Evolutionary conservation across 2,888 invertebrate genomes (phyloP).

Genomic region (Fabriciana adippe): DNA sequence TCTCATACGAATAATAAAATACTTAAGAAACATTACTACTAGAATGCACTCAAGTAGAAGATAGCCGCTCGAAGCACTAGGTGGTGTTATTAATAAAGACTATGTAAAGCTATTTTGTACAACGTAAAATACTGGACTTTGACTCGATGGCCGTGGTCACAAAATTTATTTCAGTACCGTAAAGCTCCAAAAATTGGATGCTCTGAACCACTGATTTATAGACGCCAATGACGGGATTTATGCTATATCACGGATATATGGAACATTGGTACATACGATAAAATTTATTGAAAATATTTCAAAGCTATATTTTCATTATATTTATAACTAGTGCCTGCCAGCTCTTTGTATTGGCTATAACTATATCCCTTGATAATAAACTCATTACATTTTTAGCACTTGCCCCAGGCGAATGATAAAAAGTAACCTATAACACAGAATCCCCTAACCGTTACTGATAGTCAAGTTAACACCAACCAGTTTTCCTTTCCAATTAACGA

Average conservation of each 20-base stretch:
- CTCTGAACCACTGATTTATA: constrained; percentile 41
- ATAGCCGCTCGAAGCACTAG: constrained; percentile 1
- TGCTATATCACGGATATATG: constrained; percentile 29
- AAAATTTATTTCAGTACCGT: constrained; percentile 36
- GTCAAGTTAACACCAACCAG: no score
- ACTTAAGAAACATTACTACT: not conserved
- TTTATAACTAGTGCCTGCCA: no score
- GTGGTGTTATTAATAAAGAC: constrained; percentile 19
- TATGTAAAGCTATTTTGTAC: constrained; percentile 23
- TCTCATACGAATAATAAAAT: not conserved
- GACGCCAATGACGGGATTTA: constrained; percentile 36
- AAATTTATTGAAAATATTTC: constrained; percentile 25
- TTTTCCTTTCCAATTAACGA: no score
- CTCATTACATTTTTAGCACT: no score
- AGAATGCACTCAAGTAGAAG: constrained; percentile 6
- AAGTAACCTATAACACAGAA: no score
- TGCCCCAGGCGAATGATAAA: no score
- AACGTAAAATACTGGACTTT: constrained; percentile 24
- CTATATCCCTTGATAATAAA: no score
- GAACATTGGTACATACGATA: constrained; percentile 28
- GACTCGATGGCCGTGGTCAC: constrained; percentile 22
- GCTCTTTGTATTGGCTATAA: no score
- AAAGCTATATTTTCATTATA: not conserved
- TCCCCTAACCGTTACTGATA: no score
- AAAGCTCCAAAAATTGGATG: constrained; percentile 40